Evolutionary conservation across 2,113 vertebrate species (phyloP).

Genomic region (Chloropsis hardwickii): DNA sequence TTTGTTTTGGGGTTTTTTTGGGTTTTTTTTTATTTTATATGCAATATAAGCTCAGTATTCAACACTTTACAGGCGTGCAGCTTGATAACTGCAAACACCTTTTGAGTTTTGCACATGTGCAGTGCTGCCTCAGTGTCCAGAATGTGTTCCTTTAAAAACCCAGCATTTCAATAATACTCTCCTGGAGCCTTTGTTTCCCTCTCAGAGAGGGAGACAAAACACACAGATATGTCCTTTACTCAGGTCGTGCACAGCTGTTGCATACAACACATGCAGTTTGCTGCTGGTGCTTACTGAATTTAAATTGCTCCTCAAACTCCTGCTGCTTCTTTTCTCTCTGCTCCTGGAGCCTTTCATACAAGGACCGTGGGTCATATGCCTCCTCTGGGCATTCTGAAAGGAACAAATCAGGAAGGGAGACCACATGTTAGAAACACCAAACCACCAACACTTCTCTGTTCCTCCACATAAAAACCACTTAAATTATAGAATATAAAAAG

Average conservation of each 20-base stretch:
- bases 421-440: neutral
- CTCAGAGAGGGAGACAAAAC: neutral
- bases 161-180: neutral
- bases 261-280: neutral
- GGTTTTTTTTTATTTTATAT: neutral
- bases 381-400: constrained; percentile 91
- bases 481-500: neutral
- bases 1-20: accelerated
- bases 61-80: neutral
- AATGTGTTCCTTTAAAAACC: accelerated
- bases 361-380: constrained; percentile 86
- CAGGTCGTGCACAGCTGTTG: neutral
- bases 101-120: accelerated
- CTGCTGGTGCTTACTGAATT: constrained; percentile 88
- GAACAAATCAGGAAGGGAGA: neutral
- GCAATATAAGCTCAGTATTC: neutral
- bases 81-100: neutral
- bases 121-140: neutral
- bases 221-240: accelerated
- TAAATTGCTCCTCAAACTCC: constrained; percentile 97
- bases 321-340: constrained; percentile 98
- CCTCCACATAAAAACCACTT: neutral
- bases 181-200: neutral
- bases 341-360: constrained; percentile 93
- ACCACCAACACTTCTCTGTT: neutral